phyloP scores from a whole-genome alignment of 2,888 invertebrate species.

The Mantis religiosa region DNA sequence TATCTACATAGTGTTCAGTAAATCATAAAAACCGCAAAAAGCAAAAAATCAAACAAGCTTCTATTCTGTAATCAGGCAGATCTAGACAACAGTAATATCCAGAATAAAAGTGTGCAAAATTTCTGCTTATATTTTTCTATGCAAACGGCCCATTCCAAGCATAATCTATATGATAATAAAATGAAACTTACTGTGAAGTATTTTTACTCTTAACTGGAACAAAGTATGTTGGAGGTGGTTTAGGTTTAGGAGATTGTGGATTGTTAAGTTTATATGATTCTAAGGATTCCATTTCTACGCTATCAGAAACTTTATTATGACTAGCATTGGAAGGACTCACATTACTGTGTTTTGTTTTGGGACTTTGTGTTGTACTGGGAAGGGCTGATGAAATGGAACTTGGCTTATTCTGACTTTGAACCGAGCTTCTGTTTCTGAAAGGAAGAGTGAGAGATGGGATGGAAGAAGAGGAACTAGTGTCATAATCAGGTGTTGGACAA shows the following conservation, averaged over 20 bases:
- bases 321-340: not conserved
- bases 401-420: not conserved
- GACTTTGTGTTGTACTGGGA: not conserved
- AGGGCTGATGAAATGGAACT: not conserved
- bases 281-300: conserved; percentile 70
- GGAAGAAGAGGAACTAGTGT: conserved; percentile 43
- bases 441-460: conserved; percentile 4
- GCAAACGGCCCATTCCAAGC: not conserved
- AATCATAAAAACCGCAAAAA: too few species aligned
- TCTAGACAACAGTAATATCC: too few species aligned
- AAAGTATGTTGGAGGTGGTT: conserved; percentile 68
- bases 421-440: not conserved
- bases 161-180: not conserved
- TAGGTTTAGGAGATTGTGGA: conserved; percentile 56
- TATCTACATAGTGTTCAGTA: too few species aligned
- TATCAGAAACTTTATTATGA: conserved; percentile 8
- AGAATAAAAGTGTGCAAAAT: too few species aligned
- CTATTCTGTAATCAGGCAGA: too few species aligned
- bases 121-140: too few species aligned
- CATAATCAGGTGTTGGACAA: conserved; percentile 55
- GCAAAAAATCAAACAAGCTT: too few species aligned
- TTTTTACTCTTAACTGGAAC: conserved; percentile 38
- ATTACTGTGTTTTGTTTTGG: not conserved
- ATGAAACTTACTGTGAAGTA: not conserved
- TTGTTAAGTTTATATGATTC: conserved; percentile 70